Percentiles rank a stretch among this genome's conserved stretches.
These are phyloP conservation scores for Herminia tarsipennalis DNA, from an alignment of 2,888 invertebrate genomes.

Conservation along the genomic window DNA sequence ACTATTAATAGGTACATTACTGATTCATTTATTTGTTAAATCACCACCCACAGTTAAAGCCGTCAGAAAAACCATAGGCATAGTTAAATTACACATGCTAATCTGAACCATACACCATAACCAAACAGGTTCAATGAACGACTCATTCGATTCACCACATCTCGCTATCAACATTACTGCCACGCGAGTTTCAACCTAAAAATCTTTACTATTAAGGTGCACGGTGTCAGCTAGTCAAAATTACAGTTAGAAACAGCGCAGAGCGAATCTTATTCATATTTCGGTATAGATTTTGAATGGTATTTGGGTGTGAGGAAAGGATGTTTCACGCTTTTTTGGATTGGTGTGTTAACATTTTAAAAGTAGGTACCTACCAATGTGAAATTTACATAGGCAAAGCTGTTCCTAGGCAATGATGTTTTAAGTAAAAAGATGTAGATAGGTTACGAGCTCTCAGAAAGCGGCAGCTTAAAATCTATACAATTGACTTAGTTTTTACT, in stretches of 20 bases:
- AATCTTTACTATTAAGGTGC: slow-evolving; percentile 3
- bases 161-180: slow-evolving; percentile 14
- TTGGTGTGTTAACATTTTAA: not conserved
- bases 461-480: no score
- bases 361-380: no score
- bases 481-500: no score
- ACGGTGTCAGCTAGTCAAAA: not conserved
- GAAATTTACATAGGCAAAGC: no score
- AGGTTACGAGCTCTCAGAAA: no score
- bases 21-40: no score
- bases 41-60: no score
- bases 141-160: slow-evolving; percentile 46
- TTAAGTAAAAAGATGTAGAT: no score
- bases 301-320: slow-evolving; percentile 21
- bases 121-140: slow-evolving; percentile 55
- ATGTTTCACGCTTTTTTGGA: slow-evolving; percentile 3
- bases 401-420: no score
- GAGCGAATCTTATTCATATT: slow-evolving; percentile 32
- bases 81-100: slow-evolving; percentile 31
- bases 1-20: no score
- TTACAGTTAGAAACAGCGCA: slow-evolving; percentile 52
- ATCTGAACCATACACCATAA: slow-evolving; percentile 32
- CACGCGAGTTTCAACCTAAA: slow-evolving; percentile 31
- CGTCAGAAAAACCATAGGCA: not conserved
- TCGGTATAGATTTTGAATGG: slow-evolving; percentile 11